Base-by-base conservation (phyloP, 2,113 vertebrate genomes). In the Peromyscus leucopus region DNA sequence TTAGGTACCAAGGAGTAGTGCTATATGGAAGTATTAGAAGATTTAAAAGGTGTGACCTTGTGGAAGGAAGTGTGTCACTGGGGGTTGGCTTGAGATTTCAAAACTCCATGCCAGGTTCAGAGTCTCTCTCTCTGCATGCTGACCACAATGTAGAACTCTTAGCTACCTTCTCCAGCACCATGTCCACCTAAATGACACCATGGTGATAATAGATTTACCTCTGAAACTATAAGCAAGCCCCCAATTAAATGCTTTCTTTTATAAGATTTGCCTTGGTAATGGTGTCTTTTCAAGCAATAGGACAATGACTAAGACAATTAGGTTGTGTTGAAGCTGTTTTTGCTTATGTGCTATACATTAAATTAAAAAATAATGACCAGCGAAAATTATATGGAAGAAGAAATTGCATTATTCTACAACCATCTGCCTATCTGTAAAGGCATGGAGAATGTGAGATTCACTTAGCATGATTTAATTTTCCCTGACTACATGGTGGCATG, bases 401-500 rank as follows among this genome's bases (percentile, higher is more conserved):
- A 92, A 88, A 93, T 89, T 74, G 33, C 1, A 12, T 78, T 89
- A 78, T 72, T 92, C 76, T 65, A 87, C 94, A 84, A 67, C 1
- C 21, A 46, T 80, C 57, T 94, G 87, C n/a, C 59, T 63, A 39
- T 42, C 13, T 63, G n/a, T 61, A 95, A 94, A 90, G 59, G 0
- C 28, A 91, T 57, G 9, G 69, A 80, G 33, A 91, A 92, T 91
- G 19, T 74, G 51, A 93, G 42, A 36, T 90, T 39, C 75, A 89
- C 26, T 94, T 93, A 78, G 4, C 16, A 94, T 42, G 71, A 84
- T 91, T 96, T 96, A 46, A 90, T 69, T 93, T 89, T 80, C 36
- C 76, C 31, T 94, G 69, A 95, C 71, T 97, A 71, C 21, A 84
- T 7, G 15, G 57, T 9, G 22, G 71, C 82, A 85, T 71, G 31